Evolutionary conservation across 2,113 vertebrate genomes (phyloP), one percentile per base, ranked within the genome.

Genomic region (Centrocercus urophasianus): DNA sequence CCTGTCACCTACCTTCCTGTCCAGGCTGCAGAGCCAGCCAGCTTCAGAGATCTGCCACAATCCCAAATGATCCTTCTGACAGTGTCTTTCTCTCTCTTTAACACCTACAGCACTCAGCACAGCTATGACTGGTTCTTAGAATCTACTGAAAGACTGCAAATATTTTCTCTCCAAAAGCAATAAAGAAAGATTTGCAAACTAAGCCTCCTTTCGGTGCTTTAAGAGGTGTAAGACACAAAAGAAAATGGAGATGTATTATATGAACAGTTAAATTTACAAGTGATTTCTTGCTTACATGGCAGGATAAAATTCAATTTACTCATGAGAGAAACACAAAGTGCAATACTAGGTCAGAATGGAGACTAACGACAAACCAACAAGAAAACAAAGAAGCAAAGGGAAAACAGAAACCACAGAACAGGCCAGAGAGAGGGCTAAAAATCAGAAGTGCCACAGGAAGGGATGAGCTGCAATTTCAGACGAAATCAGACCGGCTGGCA

Each of bases 381-480:
- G 32, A 73, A 70, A 34, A 16, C 1, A 56, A 83, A 73, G 24
- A 89, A 65, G 30, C 12, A 65, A 88, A 77, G 69, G 47, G 28
- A 86, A 83, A 83, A 60, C 34, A 83, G 47, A 95, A 94, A 77
- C 56, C 60, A 80, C 38, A 89, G 20, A 71, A 57, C 32, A 79
- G 54, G n/a, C 15, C 65, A 96, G 36, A 65, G 22, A 38, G 36
- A 88, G 42, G 21, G 38, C 67, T 77, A 19, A 56, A 88, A 85
- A 83, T 32, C 64, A 90, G 64, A 77, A 79, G 32, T 50, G 50
- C 42, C 50, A 21, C 14, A 65, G 52, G 50, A 56, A 88, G 21
- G 28, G n/a, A n/a, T n/a, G 20, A 94, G 22, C n/a, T 92, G 76
- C 80, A 84, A 78, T 94, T 86, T 84, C 86, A 93, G 43, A 78